Evolutionary conservation across 2,797 vertebrate species (phyloP).

Genomic region (Schizothorax lantsangensis): DNA sequence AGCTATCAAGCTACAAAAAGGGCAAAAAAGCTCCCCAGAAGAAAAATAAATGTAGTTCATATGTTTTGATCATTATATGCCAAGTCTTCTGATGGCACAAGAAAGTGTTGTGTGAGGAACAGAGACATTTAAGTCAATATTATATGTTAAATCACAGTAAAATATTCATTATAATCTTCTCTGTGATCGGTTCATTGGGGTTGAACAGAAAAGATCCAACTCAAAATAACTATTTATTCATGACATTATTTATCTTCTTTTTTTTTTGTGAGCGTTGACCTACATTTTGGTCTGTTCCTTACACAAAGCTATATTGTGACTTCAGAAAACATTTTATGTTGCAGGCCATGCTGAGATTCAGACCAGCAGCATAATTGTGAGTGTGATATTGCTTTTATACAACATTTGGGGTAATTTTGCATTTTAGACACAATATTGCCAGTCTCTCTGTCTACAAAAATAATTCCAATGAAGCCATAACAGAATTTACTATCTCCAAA

Average conservation of each 20-base stretch:
- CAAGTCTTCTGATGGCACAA: not conserved
- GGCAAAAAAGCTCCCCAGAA: not conserved
- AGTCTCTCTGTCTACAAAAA: not conserved
- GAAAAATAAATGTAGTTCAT: not conserved
- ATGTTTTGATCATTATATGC: not conserved
- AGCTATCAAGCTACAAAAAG: not conserved
- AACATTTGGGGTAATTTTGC: not conserved
- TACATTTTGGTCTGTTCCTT: not conserved
- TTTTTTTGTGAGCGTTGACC: not conserved
- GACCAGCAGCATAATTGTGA: not conserved
- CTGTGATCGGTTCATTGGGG: not conserved
- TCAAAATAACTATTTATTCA: not conserved
- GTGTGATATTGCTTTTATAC: not conserved
- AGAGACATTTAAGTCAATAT: not conserved
- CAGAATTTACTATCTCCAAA: not conserved
- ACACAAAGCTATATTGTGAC: not conserved
- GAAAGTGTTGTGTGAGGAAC: not conserved
- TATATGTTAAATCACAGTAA: not conserved
- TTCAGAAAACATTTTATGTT: not conserved
- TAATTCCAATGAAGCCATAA: not conserved
- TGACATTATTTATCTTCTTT: not conserved
- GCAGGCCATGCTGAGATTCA: not conserved
- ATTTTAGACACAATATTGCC: not conserved
- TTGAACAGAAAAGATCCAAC: not conserved
- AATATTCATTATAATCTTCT: not conserved